Evolutionary conservation across 2,797 vertebrate genomes (phyloP).

Genomic region (Leptodactylus fallax): DNA sequence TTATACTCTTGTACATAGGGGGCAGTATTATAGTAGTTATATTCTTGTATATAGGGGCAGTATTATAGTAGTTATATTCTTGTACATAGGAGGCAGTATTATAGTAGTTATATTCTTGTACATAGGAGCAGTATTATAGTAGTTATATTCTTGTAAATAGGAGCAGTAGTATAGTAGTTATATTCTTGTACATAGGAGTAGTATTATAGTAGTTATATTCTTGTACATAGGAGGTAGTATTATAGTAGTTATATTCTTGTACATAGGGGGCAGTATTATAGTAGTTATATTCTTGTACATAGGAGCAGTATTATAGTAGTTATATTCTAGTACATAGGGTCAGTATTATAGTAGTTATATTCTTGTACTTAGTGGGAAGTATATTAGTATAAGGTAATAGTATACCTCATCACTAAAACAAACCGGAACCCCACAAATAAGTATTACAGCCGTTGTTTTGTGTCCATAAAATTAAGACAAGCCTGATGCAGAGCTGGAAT

Average conservation of each 20-base stretch:
- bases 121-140: not conserved
- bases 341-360: constrained; percentile 1
- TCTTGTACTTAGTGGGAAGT: not conserved
- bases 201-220: constrained; percentile 7
- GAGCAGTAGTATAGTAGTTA: not conserved
- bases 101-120: constrained; percentile 1
- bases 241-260: constrained; percentile 10
- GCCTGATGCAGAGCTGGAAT: not conserved
- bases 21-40: not conserved
- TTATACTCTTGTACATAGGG: constrained; percentile 3
- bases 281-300: constrained; percentile 8
- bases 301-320: not conserved
- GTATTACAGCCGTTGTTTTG: not conserved
- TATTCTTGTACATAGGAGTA: not conserved
- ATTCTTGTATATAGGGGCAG: no score
- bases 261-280: constrained; percentile 15
- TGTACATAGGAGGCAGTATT: not conserved
- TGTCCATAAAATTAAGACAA: not conserved
- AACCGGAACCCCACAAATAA: not conserved
- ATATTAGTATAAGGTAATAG: not conserved
- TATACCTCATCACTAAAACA: not conserved
- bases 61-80: not conserved
- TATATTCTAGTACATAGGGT: not conserved
- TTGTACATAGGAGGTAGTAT: not conserved
- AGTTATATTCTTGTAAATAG: not conserved